Evolutionary conservation across 1,140 invertebrate species (phyloP).

Genomic region (Phymorhynchus buccinoides): DNA sequence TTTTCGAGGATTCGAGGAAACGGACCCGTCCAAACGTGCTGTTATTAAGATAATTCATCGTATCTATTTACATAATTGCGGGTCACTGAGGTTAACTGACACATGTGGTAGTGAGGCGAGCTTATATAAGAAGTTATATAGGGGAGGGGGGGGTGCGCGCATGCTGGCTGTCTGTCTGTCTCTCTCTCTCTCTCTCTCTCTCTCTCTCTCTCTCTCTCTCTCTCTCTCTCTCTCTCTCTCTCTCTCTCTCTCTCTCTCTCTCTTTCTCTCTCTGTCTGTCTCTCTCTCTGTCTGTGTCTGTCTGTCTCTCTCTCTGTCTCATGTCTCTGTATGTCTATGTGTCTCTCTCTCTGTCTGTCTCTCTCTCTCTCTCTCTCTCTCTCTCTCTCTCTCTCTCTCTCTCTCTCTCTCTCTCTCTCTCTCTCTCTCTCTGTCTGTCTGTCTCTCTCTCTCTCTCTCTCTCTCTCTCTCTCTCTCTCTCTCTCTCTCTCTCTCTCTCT

Average conservation of each 20-base stretch:
- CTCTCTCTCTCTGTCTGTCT: not conserved
- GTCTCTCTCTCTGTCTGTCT: conserved; percentile 24
- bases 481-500: too few relatives aligned
- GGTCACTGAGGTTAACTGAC: too few relatives aligned
- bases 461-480: conserved; percentile 7
- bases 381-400: conserved; percentile 10
- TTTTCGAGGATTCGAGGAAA: too few relatives aligned
- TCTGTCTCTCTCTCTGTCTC: too few relatives aligned
- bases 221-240: not conserved
- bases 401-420: not conserved
- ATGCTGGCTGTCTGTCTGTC: not conserved
- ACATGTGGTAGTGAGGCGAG: too few relatives aligned
- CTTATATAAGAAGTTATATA: too few relatives aligned
- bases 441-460: not conserved
- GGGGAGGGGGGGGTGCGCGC: too few relatives aligned
- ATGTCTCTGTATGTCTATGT: conserved; percentile 18
- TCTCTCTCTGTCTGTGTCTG: not conserved
- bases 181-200: not conserved
- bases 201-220: conserved; percentile 11
- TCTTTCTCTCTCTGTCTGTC: not conserved
- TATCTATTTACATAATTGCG: too few relatives aligned
- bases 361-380: conserved; percentile 23
- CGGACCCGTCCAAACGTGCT: too few relatives aligned
- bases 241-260: conserved; percentile 12
- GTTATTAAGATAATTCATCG: too few relatives aligned